Percentiles rank a stretch among this genome's conserved stretches.
Evolutionary conservation across 2,888 invertebrate species (phyloP).

Genomic region (Drosophila anceps): DNA sequence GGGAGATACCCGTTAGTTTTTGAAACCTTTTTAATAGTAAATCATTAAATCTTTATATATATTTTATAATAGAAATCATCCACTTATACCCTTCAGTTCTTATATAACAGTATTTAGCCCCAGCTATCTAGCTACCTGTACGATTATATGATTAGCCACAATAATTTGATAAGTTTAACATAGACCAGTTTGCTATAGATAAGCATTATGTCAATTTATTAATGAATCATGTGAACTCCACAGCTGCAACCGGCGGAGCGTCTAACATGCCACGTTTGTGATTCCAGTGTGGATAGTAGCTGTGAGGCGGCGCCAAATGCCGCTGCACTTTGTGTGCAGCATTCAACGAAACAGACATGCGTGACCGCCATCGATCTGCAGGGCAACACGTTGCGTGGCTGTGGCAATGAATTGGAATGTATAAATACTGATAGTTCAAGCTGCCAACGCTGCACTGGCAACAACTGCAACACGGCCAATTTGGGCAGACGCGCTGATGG

Average conservation of each 20-base stretch:
- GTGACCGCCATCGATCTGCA: constrained; percentile 57
- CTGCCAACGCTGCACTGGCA: constrained; percentile 69
- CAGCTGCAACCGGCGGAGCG: constrained; percentile 80
- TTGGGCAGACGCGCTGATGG: constrained; percentile 71
- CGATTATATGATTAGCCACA: too few relatives aligned
- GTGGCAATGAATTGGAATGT: constrained; percentile 68
- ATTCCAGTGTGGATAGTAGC: constrained; percentile 49
- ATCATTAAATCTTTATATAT: too few relatives aligned
- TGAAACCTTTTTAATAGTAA: too few relatives aligned
- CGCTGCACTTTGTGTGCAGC: constrained; percentile 58
- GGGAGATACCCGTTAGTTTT: too few relatives aligned
- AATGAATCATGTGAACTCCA: not conserved
- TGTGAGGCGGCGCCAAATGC: constrained; percentile 68
- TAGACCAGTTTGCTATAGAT: not conserved
- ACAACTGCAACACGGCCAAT: constrained; percentile 73
- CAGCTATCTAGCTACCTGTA: too few relatives aligned
- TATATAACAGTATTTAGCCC: too few relatives aligned
- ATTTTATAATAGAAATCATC: too few relatives aligned
- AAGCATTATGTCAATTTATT: not conserved
- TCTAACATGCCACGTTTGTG: constrained; percentile 74
- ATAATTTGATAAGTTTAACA: not conserved
- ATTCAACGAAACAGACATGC: constrained; percentile 63
- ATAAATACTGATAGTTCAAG: constrained; percentile 15
- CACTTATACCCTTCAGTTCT: too few relatives aligned
- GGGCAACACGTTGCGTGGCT: constrained; percentile 78